A percentile compares a stretch with the other conserved stretches of the same genome.
These are phyloP conservation scores for Micropterix aruncella DNA, from an alignment of 2,888 invertebrate species.

Conservation along the genomic window DNA sequence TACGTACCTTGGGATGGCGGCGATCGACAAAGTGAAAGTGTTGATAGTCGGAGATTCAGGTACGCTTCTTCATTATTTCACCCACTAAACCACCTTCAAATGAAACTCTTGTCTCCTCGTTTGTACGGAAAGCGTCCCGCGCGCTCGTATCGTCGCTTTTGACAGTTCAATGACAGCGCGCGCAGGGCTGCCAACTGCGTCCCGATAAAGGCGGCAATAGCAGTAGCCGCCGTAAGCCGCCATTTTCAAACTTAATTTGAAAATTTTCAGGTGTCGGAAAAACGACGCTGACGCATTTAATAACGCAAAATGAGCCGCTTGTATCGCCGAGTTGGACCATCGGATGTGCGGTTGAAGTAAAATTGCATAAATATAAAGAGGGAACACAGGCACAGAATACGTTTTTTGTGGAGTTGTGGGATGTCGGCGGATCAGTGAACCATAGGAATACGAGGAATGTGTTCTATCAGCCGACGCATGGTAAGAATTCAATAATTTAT, in stretches of 20 bases:
- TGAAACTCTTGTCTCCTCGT: too few relatives aligned
- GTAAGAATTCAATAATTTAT: slow-evolving; percentile 31
- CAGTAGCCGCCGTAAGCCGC: slow-evolving; percentile 2
- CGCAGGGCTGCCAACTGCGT: neutral
- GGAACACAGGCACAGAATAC: slow-evolving; percentile 84
- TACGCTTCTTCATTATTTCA: slow-evolving; percentile 23
- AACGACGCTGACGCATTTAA: slow-evolving; percentile 84
- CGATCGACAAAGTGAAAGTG: slow-evolving; percentile 81
- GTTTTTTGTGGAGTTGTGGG: slow-evolving; percentile 93
- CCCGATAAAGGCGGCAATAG: slow-evolving; percentile 1
- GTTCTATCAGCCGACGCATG: slow-evolving; percentile 89
- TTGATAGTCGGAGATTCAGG: slow-evolving; percentile 87
- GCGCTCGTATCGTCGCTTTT: neutral
- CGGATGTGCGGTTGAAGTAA: slow-evolving; percentile 91
- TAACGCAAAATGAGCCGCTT: slow-evolving; percentile 77
- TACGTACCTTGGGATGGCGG: slow-evolving; percentile 46
- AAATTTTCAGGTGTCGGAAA: slow-evolving; percentile 79
- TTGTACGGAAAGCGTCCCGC: neutral
- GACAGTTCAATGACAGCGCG: neutral
- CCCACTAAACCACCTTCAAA: too few relatives aligned
- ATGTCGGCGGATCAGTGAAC: slow-evolving; percentile 88
- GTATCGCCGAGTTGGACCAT: slow-evolving; percentile 89
- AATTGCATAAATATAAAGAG: slow-evolving; percentile 88
- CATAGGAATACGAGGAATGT: slow-evolving; percentile 89
- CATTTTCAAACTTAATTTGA: too few relatives aligned